Evolutionary conservation across 1,140 invertebrate genomes (phyloP).

Genomic region (Eubasilissa regina): DNA sequence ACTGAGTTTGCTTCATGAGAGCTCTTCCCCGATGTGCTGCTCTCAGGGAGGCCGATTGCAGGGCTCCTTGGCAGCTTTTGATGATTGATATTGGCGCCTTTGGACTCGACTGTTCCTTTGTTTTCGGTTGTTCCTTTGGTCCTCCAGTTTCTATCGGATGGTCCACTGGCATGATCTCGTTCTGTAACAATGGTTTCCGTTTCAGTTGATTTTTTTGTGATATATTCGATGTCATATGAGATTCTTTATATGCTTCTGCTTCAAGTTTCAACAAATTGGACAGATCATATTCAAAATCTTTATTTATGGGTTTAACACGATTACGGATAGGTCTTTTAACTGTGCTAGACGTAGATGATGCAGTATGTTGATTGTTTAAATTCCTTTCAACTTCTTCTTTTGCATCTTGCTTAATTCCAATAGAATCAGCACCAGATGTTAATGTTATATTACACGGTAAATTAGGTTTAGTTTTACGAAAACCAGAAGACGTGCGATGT

Average conservation of each 20-base stretch:
- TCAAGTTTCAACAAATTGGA: constrained; percentile 73
- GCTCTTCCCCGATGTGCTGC: constrained; percentile 47
- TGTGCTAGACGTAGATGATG: constrained; percentile 57
- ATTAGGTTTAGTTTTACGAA: not conserved
- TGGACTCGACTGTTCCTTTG: constrained; percentile 43
- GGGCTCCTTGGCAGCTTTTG: constrained; percentile 50
- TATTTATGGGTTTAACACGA: constrained; percentile 76
- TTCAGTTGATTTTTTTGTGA: constrained; percentile 63
- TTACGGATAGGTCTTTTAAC: constrained; percentile 75
- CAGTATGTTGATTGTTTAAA: constrained; percentile 38
- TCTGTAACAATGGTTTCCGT: constrained; percentile 65
- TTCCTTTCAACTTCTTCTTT: constrained; percentile 22
- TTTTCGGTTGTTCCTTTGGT: constrained; percentile 37
- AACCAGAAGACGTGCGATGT: not conserved
- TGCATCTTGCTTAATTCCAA: constrained; percentile 9
- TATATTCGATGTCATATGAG: constrained; percentile 54
- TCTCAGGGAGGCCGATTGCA: constrained; percentile 45
- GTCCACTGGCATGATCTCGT: constrained; percentile 49
- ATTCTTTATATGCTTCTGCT: constrained; percentile 59
- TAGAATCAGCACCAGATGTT: constrained; percentile 2
- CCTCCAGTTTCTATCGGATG: constrained; percentile 36
- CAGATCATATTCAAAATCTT: constrained; percentile 81
- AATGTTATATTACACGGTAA: not conserved
- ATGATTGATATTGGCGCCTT: constrained; percentile 32
- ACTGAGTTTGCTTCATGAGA: constrained; percentile 40